Conservation (phyloP, 2,888 invertebrate genomes). For the Drosophila incognita region DNA sequence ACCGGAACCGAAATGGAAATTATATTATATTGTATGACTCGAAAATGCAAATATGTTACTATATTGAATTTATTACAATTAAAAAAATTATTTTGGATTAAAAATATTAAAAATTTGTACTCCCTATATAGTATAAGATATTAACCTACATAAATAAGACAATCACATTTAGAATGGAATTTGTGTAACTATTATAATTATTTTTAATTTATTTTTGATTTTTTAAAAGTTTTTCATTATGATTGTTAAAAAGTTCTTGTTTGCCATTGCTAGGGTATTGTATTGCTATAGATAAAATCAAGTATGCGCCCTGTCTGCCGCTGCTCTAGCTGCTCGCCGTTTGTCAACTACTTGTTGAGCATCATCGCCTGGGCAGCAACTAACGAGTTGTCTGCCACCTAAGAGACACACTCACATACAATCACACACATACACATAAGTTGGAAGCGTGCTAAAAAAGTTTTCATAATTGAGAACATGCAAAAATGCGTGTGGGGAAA, state of each 20-base stretch:
- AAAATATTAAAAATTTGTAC: background rate
- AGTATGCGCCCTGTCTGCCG: constrained; percentile 41
- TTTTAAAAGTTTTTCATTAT: background rate
- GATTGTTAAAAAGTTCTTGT: background rate
- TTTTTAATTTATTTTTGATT: background rate
- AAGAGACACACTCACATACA: constrained; percentile 3
- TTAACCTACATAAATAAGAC: background rate
- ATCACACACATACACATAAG: constrained; percentile 12
- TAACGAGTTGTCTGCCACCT: constrained; percentile 46
- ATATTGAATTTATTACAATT: background rate
- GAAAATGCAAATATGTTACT: too few relatives aligned
- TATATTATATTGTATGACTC: too few relatives aligned
- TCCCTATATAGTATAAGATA: too few relatives aligned
- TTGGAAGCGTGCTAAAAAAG: constrained; percentile 60
- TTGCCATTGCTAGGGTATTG: constrained; percentile 4
- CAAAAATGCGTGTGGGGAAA: constrained; percentile 29
- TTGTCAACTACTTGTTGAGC: constrained; percentile 65
- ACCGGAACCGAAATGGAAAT: background rate
- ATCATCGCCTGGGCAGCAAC: constrained; percentile 41
- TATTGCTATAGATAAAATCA: constrained; percentile 58
- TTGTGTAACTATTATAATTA: background rate
- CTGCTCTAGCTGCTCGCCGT: constrained; percentile 1
- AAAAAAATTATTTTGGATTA: background rate
- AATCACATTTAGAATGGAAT: background rate
- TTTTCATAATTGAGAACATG: constrained; percentile 76